A percentile compares a stretch with the other conserved stretches of the same genome.
phyloP scores from a whole-genome alignment of 2,797 vertebrate species.

The Phalloptychus januarius region DNA sequence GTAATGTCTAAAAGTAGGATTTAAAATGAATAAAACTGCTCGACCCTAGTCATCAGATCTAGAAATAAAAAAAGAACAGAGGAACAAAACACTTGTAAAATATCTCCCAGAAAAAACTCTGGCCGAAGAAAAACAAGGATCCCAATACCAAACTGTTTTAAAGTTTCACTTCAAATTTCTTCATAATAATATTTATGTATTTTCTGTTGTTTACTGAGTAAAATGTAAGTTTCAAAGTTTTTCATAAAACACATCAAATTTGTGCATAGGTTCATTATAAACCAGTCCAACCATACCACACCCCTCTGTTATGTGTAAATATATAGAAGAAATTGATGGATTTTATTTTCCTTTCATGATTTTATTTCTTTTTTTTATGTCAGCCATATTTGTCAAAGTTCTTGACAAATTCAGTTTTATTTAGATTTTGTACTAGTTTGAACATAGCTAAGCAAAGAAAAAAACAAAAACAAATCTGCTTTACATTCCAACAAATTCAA shows the following conservation, averaged over 20 bases:
- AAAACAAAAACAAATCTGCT: not conserved
- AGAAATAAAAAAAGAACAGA: constrained; percentile 25
- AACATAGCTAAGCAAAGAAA: not conserved
- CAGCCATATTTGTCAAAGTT: not conserved
- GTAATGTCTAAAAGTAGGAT: constrained; percentile 51
- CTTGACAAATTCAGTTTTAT: too few relatives aligned
- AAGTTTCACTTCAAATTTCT: constrained; percentile 35
- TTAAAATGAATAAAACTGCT: constrained; percentile 48
- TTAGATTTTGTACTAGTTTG: not conserved
- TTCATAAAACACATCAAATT: not conserved
- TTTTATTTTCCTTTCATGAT: not conserved
- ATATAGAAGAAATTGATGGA: not conserved
- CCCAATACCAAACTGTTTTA: constrained; percentile 45
- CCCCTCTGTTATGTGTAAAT: too few relatives aligned
- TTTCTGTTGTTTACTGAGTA: not conserved
- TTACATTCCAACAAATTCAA: not conserved
- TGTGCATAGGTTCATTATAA: not conserved
- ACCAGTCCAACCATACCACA: not conserved
- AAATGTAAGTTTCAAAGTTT: not conserved
- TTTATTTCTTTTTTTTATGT: not conserved
- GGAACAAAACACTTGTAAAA: constrained; percentile 45
- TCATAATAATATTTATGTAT: constrained; percentile 8
- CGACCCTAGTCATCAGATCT: constrained; percentile 40
- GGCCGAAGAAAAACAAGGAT: constrained; percentile 25
- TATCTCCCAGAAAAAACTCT: constrained; percentile 20